Base-by-base conservation (phyloP, 2,113 vertebrate species). In the Archilochus colubris region DNA sequence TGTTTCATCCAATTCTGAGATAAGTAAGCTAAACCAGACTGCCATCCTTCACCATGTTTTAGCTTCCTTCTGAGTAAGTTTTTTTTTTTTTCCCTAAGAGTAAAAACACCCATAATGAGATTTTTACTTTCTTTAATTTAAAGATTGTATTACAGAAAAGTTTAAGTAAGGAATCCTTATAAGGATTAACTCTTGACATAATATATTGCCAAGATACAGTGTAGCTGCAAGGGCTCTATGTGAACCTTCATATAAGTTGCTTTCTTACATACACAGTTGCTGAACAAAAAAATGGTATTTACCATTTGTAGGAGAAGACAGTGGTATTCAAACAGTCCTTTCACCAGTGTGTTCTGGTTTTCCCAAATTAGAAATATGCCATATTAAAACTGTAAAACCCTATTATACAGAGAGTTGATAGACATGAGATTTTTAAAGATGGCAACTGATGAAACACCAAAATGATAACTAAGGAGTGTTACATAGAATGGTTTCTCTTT, bases 121-220 rank as follows among this genome's bases (percentile, higher is more conserved):
- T 93, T 97, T 96, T 96, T 54, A 93, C 91, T 86, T 93, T 96
- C 95, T 96, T 97, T 97, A 97, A 97, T 97, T 97, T 96, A 97
- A 97, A 97, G 94, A 97, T 57, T 95, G 90, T 94, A 93, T 95
- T 96, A 96, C 94, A 97, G 93, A 97, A 95, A 96, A 95, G 76
- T 90, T 95, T 89, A 95, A 91, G 93, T 92, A 93, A 94, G 64
- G 94, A 94, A 97, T 94, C 95, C 94, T 96, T 96, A 96, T 92
- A 95, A 94, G 94, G 95, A 97, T 97, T 96, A 96, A 95, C 83
- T 94, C 93, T 95, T 96, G 93, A 91, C 92, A 91, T 48, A 78
- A 80, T 90, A 96, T 83, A 92, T 81, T 96, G 96, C 88, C 92
- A 95, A 96, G 94, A 94, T 94, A 97, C 94, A 96, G 93, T 96